Percentiles rank a stretch among this genome's conserved stretches.
Evolutionary conservation across 2,888 invertebrate species (phyloP).

Genomic region (Acrocera orbiculus): DNA sequence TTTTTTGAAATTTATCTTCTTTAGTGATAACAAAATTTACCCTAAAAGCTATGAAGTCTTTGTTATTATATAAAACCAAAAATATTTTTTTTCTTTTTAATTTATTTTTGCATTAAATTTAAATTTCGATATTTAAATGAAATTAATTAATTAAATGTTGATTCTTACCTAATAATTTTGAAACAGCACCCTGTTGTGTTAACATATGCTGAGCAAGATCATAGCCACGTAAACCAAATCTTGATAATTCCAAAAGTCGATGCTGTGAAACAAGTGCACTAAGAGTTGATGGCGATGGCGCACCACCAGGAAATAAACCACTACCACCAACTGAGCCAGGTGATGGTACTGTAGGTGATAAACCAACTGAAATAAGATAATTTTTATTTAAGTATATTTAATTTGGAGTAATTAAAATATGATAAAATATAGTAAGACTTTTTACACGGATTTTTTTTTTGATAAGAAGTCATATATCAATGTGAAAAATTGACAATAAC

Average conservation of each 20-base stretch:
- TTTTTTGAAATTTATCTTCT: no score
- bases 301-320: slow-evolving; percentile 24
- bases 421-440: slow-evolving; percentile 4
- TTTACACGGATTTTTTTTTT: no score
- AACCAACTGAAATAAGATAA: slow-evolving; percentile 18
- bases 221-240: slow-evolving; percentile 69
- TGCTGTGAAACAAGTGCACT: slow-evolving; percentile 61
- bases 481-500: no score
- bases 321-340: slow-evolving; percentile 19
- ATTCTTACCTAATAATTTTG: slow-evolving; percentile 70
- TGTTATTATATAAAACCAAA: no score
- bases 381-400: no score
- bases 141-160: background rate
- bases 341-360: slow-evolving; percentile 30
- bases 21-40: no score
- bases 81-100: no score
- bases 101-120: no score
- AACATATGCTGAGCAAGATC: slow-evolving; percentile 82
- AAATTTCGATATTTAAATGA: no score
- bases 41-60: no score
- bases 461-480: no score
- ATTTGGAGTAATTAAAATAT: background rate
- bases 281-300: slow-evolving; percentile 40
- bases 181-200: slow-evolving; percentile 80
- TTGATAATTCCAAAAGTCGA: slow-evolving; percentile 60